These are phyloP conservation scores for Herpailurus yagouaroundi DNA, from an alignment of 2,113 vertebrate genomes.

Conservation along the genomic window DNA sequence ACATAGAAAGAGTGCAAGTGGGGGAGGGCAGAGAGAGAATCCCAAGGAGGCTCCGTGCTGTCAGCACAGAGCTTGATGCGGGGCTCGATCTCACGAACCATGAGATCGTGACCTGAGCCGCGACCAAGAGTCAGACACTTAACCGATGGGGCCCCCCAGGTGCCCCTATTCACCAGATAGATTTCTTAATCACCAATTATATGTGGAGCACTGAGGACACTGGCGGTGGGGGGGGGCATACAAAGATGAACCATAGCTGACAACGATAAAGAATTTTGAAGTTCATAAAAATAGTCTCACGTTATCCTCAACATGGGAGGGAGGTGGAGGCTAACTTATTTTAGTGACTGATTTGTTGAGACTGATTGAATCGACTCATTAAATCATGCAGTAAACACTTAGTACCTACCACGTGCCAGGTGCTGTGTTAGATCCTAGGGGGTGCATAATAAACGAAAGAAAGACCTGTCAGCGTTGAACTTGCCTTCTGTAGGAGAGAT, in stretches of 20 bases:
- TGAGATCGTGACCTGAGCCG: too few species aligned
- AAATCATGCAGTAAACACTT: not conserved
- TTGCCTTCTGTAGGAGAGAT: not conserved
- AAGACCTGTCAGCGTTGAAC: not conserved
- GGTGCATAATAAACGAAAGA: not conserved
- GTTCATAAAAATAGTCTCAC: not conserved
- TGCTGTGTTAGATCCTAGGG: not conserved
- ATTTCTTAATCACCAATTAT: not conserved
- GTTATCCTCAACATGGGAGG: not conserved
- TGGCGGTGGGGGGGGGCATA: not conserved
- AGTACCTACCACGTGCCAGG: not conserved
- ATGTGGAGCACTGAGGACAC: not conserved
- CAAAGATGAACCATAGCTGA: not conserved
- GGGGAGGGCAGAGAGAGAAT: too few species aligned
- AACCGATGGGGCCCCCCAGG: too few species aligned
- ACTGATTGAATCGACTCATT: not conserved
- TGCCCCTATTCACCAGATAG: too few species aligned
- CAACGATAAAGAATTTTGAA: not conserved
- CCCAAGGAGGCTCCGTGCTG: too few species aligned
- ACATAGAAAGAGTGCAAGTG: too few species aligned
- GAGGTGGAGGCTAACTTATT: not conserved
- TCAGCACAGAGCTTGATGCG: too few species aligned
- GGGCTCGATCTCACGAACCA: too few species aligned
- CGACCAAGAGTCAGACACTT: too few species aligned
- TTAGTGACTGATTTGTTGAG: not conserved